Percentiles rank a stretch among this genome's conserved stretches.
These are phyloP conservation scores for Lithophane leautieri DNA, from an alignment of 2,888 invertebrate species.

Conservation along the genomic window DNA sequence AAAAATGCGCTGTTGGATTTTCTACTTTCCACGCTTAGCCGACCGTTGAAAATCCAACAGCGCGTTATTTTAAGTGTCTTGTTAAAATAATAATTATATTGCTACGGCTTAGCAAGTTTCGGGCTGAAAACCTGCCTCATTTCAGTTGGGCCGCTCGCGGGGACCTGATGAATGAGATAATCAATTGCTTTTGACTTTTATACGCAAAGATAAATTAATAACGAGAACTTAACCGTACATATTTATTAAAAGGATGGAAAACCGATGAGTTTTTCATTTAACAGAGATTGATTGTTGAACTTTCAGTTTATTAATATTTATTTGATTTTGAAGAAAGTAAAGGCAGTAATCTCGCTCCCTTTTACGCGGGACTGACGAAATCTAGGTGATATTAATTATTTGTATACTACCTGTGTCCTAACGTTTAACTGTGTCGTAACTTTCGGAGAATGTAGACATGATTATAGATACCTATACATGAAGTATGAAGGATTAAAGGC, in stretches of 20 bases:
- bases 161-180: slow-evolving; percentile 55
- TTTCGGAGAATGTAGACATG: background rate
- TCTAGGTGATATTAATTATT: background rate
- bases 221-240: slow-evolving; percentile 43
- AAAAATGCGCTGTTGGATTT: too few relatives aligned
- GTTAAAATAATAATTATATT: slow-evolving; percentile 28
- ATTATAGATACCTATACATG: background rate
- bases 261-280: slow-evolving; percentile 27
- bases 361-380: background rate
- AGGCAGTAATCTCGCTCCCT: too few relatives aligned
- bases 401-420: background rate
- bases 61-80: background rate
- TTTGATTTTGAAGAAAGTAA: background rate
- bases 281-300: slow-evolving; percentile 34
- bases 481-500: background rate
- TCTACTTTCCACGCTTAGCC: background rate
- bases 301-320: slow-evolving; percentile 28
- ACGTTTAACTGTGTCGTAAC: background rate
- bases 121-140: slow-evolving; percentile 32
- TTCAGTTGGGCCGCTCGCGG: slow-evolving; percentile 22
- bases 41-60: background rate
- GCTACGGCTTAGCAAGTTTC: slow-evolving; percentile 43
- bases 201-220: slow-evolving; percentile 61
- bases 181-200: slow-evolving; percentile 62
- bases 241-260: slow-evolving; percentile 44